Conservation (phyloP, 2,113 vertebrate genomes). For the human region DNA sequence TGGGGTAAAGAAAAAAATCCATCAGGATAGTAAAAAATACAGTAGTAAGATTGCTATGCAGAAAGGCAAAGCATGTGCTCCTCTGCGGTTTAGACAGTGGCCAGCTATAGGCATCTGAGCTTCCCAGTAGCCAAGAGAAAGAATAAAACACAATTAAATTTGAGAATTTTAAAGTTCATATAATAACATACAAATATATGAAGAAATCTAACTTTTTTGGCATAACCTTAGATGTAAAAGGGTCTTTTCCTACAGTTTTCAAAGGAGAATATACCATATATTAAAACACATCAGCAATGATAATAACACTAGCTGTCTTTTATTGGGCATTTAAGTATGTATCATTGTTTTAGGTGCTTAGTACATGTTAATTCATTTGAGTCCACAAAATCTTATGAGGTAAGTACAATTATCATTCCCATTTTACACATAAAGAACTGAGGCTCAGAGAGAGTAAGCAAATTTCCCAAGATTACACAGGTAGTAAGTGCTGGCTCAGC, state of each 20-base stretch:
- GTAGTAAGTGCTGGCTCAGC: neutral
- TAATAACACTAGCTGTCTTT: neutral
- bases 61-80: neutral
- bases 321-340: neutral
- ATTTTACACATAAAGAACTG: neutral
- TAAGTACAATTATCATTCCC: neutral
- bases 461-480: neutral
- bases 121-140: neutral
- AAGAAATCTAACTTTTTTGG: neutral
- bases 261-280: neutral
- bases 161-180: neutral
- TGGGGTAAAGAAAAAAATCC: neutral
- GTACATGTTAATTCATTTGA: neutral
- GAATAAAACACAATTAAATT: neutral
- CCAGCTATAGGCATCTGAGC: neutral
- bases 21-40: neutral
- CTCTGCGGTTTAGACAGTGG: neutral
- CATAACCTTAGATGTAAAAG: neutral
- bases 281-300: neutral
- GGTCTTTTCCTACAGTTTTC: neutral
- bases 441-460: neutral
- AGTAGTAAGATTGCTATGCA: neutral
- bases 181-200: neutral
- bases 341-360: neutral
- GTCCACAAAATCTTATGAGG: neutral